Evolutionary conservation across 2,797 vertebrate species (phyloP).

Genomic region (Australoheros facetus): DNA sequence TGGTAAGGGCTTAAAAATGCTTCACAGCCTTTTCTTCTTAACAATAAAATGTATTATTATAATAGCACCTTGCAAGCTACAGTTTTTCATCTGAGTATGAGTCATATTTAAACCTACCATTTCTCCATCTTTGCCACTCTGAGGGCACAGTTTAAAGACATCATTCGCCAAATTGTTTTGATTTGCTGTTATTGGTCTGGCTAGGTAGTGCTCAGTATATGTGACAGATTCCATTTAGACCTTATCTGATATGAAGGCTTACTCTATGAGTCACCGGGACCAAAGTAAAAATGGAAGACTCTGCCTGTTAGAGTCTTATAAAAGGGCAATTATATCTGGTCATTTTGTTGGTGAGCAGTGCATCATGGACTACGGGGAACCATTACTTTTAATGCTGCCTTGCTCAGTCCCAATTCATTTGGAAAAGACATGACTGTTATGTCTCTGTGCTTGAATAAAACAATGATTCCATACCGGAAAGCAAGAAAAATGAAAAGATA

Average conservation of each 20-base stretch:
- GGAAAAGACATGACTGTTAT: slow-evolving; percentile 46
- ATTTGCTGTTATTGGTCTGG: slow-evolving; percentile 71
- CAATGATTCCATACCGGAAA: slow-evolving; percentile 23
- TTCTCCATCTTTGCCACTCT: slow-evolving; percentile 36
- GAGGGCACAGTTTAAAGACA: slow-evolving; percentile 61
- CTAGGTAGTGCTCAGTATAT: slow-evolving; percentile 59
- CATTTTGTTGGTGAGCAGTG: slow-evolving; percentile 40
- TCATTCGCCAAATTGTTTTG: slow-evolving; percentile 63
- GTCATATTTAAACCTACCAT: slow-evolving; percentile 44
- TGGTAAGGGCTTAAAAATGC: neutral
- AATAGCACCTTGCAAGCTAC: slow-evolving; percentile 14
- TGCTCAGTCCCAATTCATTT: slow-evolving; percentile 57
- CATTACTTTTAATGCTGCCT: slow-evolving; percentile 58
- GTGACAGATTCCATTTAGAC: slow-evolving; percentile 72
- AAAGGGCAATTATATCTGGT: slow-evolving; percentile 70
- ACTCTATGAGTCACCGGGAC: slow-evolving; percentile 58
- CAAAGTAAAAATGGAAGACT: slow-evolving; percentile 44
- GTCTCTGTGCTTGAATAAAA: slow-evolving; percentile 33
- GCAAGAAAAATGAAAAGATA: slow-evolving; percentile 24
- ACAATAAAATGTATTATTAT: slow-evolving; percentile 46
- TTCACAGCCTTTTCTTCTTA: slow-evolving; percentile 35
- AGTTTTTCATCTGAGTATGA: slow-evolving; percentile 41
- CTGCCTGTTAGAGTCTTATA: slow-evolving; percentile 52
- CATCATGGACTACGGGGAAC: slow-evolving; percentile 54
- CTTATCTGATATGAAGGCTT: slow-evolving; percentile 61